Evolutionary conservation across 2,113 vertebrate species (phyloP).

Genomic region (Herpetotheres cachinnans): DNA sequence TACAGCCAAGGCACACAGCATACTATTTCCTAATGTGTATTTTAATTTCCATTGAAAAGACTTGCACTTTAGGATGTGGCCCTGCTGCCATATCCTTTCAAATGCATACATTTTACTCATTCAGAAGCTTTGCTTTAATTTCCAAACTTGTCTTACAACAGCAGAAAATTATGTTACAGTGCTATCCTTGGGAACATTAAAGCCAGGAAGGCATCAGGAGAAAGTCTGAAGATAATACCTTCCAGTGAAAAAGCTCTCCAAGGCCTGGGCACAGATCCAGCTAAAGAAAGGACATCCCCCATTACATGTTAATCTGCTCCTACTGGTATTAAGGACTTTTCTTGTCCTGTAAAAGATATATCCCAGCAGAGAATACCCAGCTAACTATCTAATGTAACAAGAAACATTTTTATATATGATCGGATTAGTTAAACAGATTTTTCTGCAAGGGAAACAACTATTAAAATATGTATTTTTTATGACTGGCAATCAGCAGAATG

Average conservation of each 20-base stretch:
- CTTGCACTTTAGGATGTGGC: not conserved
- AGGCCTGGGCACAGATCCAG: not conserved
- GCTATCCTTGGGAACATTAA: not conserved
- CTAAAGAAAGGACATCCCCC: not conserved
- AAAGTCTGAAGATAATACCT: slow-evolving; percentile 24
- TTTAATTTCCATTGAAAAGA: not conserved
- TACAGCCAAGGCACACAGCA: not conserved
- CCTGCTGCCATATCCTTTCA: not conserved
- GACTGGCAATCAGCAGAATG: slow-evolving; percentile 21
- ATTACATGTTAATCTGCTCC: not conserved
- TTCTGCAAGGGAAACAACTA: not conserved
- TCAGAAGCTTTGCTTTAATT: slow-evolving; percentile 22
- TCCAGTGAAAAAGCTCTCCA: slow-evolving; percentile 28
- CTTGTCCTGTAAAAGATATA: not conserved
- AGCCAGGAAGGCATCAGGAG: not conserved
- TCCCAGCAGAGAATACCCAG: not conserved
- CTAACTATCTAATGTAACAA: slow-evolving; percentile 15
- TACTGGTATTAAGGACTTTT: slow-evolving; percentile 22
- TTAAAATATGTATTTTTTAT: slow-evolving; percentile 38
- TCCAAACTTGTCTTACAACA: not conserved
- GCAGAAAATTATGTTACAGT: slow-evolving; percentile 21
- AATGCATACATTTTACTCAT: not conserved
- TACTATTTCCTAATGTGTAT: not conserved
- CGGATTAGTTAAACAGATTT: slow-evolving; percentile 46
- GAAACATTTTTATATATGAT: slow-evolving; percentile 9